A percentile compares a stretch with the other conserved stretches of the same genome.
These are phyloP conservation scores for Caenorhabditis inopinata DNA, from an alignment of 1,140 invertebrate species.

Conservation along the genomic window DNA sequence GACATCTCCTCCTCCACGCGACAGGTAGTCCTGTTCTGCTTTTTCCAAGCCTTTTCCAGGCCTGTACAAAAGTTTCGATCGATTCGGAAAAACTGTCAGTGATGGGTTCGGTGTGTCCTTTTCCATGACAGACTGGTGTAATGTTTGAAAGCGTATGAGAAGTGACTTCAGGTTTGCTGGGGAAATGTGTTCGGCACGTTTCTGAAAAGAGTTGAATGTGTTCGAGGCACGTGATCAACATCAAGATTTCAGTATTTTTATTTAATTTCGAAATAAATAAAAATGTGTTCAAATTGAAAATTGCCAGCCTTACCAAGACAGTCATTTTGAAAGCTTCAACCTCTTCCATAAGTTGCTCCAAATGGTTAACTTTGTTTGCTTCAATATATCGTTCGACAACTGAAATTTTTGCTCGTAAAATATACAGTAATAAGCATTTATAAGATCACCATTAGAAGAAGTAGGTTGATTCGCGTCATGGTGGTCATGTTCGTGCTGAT, in stretches of 20 bases:
- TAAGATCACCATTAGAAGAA: not conserved
- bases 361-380: not conserved
- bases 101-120: not conserved
- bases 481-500: not conserved
- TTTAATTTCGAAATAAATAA: no score
- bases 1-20: not conserved
- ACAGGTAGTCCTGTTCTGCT: not conserved
- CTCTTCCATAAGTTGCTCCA: not conserved
- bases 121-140: not conserved
- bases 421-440: not conserved
- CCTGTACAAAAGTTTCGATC: not conserved
- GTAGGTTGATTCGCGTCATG: not conserved
- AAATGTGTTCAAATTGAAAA: not conserved
- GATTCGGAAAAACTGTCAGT: not conserved
- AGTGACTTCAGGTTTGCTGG: not conserved
- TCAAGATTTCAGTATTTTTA: no score
- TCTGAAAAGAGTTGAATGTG: not conserved
- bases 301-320: not conserved
- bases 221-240: no score
- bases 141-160: not conserved
- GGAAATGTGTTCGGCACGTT: not conserved
- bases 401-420: not conserved
- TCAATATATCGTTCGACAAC: not conserved
- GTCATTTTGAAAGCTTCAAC: not conserved
- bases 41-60: conserved; percentile 18